Evolutionary conservation across 2,797 vertebrate genomes (phyloP).

Genomic region (Phoebastria nigripes): DNA sequence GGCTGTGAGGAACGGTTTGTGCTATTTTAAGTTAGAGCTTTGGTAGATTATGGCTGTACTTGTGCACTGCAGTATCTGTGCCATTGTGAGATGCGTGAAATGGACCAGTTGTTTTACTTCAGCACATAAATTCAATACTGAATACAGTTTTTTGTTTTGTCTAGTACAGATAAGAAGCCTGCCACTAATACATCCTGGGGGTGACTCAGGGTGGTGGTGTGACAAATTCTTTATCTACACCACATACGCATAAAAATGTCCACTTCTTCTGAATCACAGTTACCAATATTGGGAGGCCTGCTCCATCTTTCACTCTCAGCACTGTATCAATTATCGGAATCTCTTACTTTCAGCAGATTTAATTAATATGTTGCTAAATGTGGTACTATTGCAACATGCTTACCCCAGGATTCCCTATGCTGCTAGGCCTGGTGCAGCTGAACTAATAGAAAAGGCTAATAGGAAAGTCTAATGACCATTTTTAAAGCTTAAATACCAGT

Average conservation of each 20-base stretch:
- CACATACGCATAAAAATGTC: neutral
- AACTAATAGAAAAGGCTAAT: constrained; percentile 34
- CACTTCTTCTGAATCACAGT: neutral
- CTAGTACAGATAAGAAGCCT: constrained; percentile 28
- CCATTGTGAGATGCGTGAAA: neutral
- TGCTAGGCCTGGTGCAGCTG: constrained; percentile 3
- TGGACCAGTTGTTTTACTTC: neutral
- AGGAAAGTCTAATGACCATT: constrained; percentile 19
- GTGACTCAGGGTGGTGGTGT: neutral
- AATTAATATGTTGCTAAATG: neutral
- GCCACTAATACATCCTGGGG: neutral
- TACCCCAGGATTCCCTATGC: neutral
- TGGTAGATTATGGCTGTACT: neutral
- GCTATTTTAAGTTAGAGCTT: neutral
- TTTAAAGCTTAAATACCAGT: constrained; percentile 30
- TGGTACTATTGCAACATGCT: neutral
- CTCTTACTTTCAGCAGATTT: neutral
- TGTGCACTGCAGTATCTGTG: neutral
- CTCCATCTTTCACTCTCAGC: neutral
- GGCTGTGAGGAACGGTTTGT: neutral
- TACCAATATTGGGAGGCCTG: neutral
- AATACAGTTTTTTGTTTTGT: constrained; percentile 33
- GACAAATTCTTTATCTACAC: neutral
- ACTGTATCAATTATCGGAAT: neutral
- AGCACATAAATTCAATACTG: constrained; percentile 1